phyloP scores from a whole-genome alignment of 2,888 invertebrate genomes.

The Heliconius cydno region DNA sequence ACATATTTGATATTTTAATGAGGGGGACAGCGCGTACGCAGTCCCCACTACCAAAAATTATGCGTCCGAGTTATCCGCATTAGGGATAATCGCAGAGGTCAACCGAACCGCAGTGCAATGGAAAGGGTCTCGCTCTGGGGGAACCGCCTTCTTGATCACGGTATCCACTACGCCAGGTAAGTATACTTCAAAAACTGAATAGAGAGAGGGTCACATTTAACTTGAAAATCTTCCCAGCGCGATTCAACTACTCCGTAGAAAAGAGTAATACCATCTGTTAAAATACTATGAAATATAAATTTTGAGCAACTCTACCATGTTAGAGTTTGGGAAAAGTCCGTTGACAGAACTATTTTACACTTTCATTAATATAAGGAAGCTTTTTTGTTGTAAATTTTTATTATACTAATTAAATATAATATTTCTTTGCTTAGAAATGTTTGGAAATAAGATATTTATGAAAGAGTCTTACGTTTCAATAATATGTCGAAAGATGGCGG shows the following conservation, averaged over 20 bases:
- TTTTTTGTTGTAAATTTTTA: not conserved
- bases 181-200: not conserved
- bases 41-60: not conserved
- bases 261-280: not conserved
- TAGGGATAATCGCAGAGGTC: too few species aligned
- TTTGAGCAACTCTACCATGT: not conserved
- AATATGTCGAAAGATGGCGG: not conserved
- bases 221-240: slow-evolving; percentile 1
- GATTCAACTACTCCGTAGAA: not conserved
- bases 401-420: not conserved
- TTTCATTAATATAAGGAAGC: too few species aligned
- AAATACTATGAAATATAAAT: not conserved
- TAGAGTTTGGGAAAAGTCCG: too few species aligned
- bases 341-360: too few species aligned
- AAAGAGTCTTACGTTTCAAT: not conserved
- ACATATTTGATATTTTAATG: too few species aligned
- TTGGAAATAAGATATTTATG: not conserved
- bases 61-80: too few species aligned
- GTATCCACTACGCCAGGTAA: slow-evolving; percentile 15
- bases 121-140: too few species aligned
- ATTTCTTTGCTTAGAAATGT: not conserved
- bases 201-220: not conserved
- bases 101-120: too few species aligned
- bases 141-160: too few species aligned
- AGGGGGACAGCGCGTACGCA: slow-evolving; percentile 7